Evolutionary conservation across 2,888 invertebrate species (phyloP).

Genomic region (Onchidella celtica): DNA sequence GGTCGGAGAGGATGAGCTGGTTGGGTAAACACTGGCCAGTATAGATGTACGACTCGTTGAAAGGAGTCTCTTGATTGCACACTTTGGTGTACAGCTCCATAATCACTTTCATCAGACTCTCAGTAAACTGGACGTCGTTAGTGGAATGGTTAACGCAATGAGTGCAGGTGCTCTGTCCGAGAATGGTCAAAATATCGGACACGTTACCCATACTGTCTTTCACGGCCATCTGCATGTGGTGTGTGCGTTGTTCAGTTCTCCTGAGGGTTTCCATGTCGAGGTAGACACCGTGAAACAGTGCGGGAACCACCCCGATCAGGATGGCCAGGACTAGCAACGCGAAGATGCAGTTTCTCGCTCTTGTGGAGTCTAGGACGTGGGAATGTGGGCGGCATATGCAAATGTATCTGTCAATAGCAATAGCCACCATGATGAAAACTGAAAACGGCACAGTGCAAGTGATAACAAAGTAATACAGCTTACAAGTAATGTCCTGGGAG

Average conservation of each 20-base stretch:
- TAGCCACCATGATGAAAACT: conserved; percentile 76
- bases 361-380: conserved; percentile 45
- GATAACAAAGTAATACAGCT: conserved; percentile 72
- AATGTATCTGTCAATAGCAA: conserved; percentile 76
- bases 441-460: conserved; percentile 75
- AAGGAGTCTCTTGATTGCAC: conserved; percentile 1
- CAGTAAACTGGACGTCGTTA: background rate
- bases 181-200: background rate
- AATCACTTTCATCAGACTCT: background rate
- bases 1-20: conserved; percentile 60
- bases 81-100: background rate
- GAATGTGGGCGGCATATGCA: conserved; percentile 75
- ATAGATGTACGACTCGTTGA: conserved; percentile 37
- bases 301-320: conserved; percentile 63
- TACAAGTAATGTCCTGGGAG: conserved; percentile 66
- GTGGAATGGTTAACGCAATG: background rate
- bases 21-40: conserved; percentile 61
- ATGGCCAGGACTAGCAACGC: conserved; percentile 53
- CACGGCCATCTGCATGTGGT: background rate
- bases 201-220: background rate
- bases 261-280: conserved; percentile 9
- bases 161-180: background rate
- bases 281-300: conserved; percentile 66
- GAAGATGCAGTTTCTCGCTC: conserved; percentile 57
- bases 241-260: background rate